A percentile compares a stretch with the other conserved stretches of the same genome.
Evolutionary conservation across 2,113 vertebrate species (phyloP).

Genomic region (Ophiodon elongatus): DNA sequence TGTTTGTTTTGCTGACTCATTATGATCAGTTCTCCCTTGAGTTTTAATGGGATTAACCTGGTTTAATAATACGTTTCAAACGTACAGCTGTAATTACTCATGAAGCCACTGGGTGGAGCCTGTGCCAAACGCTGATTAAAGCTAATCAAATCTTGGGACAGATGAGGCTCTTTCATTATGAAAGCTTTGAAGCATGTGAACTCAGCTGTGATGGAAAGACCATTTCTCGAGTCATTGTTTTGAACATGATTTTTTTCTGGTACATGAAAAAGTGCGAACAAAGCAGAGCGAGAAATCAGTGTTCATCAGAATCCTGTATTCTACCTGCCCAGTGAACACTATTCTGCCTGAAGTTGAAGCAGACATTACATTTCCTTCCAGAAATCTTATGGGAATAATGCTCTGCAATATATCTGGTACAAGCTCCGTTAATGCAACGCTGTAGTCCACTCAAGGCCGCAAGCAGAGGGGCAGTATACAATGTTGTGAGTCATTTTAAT

Average conservation of each 20-base stretch:
- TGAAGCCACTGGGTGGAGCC: slow-evolving; percentile 21
- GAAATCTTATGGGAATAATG: slow-evolving; percentile 4
- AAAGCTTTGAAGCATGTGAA: slow-evolving; percentile 7
- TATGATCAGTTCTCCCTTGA: neutral
- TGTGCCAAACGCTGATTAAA: neutral
- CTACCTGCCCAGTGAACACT: no score
- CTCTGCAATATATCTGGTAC: neutral
- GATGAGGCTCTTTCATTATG: neutral
- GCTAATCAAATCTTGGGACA: neutral
- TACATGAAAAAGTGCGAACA: neutral
- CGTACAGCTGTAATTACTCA: neutral
- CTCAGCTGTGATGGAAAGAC: neutral
- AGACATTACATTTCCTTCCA: slow-evolving; percentile 3
- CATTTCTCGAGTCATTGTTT: slow-evolving; percentile 32
- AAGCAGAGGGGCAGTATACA: slow-evolving; percentile 11
- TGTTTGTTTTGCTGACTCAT: no score
- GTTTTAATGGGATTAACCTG: neutral
- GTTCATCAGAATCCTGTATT: neutral
- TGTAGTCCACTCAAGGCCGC: slow-evolving; percentile 6
- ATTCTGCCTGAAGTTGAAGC: neutral
- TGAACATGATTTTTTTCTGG: neutral
- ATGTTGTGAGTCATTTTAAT: slow-evolving; percentile 42
- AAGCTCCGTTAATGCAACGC: slow-evolving; percentile 1
- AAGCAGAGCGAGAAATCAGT: neutral
- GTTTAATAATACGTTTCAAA: neutral